Percentiles rank a stretch among this genome's conserved stretches.
phyloP scores from a whole-genome alignment of 2,113 vertebrate species.

The Cercocebus atys region DNA sequence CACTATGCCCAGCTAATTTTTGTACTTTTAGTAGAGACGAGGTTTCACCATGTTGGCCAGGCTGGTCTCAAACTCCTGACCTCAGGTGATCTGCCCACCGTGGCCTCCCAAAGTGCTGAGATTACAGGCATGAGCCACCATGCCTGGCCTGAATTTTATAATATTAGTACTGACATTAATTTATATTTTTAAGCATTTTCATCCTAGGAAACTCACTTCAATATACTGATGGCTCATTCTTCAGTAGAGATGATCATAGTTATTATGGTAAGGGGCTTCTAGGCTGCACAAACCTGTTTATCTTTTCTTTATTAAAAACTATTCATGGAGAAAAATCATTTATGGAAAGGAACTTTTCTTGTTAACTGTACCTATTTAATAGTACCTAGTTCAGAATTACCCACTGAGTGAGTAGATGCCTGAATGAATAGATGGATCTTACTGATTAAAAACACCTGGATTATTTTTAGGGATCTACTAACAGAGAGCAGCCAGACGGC shows the following conservation, averaged over 20 bases:
- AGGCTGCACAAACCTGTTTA: background rate
- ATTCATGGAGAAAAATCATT: background rate
- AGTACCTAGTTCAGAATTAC: background rate
- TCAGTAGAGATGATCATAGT: background rate
- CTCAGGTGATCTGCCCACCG: too few relatives aligned
- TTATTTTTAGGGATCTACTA: background rate
- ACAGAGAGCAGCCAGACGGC: background rate
- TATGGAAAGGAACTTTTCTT: background rate
- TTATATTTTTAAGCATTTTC: background rate
- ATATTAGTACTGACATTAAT: conserved; percentile 7
- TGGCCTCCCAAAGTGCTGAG: too few relatives aligned
- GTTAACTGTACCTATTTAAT: background rate
- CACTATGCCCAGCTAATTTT: too few relatives aligned
- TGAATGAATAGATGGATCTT: background rate
- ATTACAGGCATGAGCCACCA: too few relatives aligned
- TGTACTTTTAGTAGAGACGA: too few relatives aligned
- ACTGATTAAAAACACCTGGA: background rate
- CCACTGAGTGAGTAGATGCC: background rate
- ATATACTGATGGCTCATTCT: background rate
- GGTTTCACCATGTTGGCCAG: too few relatives aligned
- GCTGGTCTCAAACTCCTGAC: too few relatives aligned
- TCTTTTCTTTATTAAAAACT: background rate
- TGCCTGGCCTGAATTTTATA: background rate
- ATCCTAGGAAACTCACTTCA: background rate
- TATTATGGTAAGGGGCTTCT: background rate